phyloP scores from a whole-genome alignment of 1,140 invertebrate genomes.

The Sitobion miscanthi region DNA sequence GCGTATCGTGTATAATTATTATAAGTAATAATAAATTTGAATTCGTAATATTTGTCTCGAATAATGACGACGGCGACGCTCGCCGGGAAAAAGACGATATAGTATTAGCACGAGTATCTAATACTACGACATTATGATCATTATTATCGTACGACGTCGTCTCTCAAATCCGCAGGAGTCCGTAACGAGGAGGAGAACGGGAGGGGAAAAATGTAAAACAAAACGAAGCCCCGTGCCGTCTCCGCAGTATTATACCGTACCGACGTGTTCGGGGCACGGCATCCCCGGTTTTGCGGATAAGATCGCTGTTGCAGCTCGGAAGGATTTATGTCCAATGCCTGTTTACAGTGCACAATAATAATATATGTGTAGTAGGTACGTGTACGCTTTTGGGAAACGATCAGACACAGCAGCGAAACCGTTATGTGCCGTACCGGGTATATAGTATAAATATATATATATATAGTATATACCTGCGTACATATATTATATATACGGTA shows the following conservation, averaged over 20 bases:
- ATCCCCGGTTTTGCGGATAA: constrained; percentile 20
- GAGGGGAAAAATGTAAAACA: neutral
- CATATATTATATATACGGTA: neutral
- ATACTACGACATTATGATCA: constrained; percentile 7
- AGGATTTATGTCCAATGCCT: constrained; percentile 44
- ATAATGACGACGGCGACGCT: neutral
- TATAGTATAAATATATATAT: neutral
- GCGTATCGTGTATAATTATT: neutral
- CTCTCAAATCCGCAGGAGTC: neutral
- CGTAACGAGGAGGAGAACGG: neutral
- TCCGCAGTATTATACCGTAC: neutral
- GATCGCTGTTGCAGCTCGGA: constrained; percentile 18
- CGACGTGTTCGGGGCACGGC: neutral
- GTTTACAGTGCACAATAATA: constrained; percentile 4
- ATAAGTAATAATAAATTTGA: neutral
- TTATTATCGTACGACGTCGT: neutral
- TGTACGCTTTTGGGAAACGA: constrained; percentile 46
- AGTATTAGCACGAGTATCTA: neutral
- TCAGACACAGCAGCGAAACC: constrained; percentile 31
- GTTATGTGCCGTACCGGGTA: constrained; percentile 14
- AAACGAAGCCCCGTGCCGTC: neutral
- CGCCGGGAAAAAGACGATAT: neutral
- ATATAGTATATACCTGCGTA: neutral
- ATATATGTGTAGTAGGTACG: neutral
- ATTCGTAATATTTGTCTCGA: neutral